These are phyloP conservation scores for Etia nguti DNA, from an alignment of 2,113 vertebrate genomes.

Conservation along the genomic window DNA sequence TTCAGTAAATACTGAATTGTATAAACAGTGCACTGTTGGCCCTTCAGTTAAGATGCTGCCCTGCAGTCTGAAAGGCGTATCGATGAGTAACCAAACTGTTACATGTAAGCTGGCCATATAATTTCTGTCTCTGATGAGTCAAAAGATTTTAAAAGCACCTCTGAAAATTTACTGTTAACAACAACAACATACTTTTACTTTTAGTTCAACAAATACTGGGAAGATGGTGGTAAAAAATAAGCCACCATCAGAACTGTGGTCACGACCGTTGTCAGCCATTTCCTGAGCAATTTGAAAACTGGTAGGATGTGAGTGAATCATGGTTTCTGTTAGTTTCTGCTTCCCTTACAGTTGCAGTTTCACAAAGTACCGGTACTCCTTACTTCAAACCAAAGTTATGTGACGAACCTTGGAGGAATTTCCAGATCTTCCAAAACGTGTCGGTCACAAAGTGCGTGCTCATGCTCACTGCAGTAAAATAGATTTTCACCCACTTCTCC, in stretches of 20 bases:
- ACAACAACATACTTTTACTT: neutral
- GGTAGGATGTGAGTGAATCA: neutral
- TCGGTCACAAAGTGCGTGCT: neutral
- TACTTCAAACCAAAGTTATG: neutral
- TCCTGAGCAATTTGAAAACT: neutral
- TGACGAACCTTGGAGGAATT: neutral
- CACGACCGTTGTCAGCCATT: neutral
- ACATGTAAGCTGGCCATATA: neutral
- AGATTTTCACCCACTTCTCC: neutral
- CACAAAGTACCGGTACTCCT: neutral
- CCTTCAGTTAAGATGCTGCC: neutral
- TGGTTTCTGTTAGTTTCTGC: neutral
- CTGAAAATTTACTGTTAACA: neutral
- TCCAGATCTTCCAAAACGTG: neutral
- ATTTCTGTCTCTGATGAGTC: slow-evolving; percentile 24
- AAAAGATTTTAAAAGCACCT: neutral
- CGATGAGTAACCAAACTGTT: neutral
- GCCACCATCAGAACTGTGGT: neutral
- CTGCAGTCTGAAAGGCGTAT: neutral
- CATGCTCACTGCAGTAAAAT: neutral
- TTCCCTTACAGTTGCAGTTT: neutral
- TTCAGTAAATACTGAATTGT: neutral
- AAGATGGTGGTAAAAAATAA: neutral
- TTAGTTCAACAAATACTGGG: neutral
- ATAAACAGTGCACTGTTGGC: neutral